These are phyloP conservation scores for Drosophila mayri DNA, from an alignment of 1,140 invertebrate species.

Conservation along the genomic window DNA sequence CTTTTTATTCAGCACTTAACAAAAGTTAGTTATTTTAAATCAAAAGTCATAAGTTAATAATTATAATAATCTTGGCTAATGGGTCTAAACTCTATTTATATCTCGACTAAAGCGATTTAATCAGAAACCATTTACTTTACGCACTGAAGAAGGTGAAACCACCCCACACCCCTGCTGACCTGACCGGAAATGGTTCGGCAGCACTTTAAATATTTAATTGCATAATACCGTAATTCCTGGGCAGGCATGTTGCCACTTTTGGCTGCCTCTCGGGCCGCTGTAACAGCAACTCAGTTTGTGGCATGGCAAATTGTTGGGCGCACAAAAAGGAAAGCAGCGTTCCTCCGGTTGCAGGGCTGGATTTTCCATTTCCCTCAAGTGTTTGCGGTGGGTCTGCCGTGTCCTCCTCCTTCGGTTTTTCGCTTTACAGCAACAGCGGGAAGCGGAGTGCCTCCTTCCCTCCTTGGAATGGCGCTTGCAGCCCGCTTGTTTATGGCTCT, in stretches of 20 bases:
- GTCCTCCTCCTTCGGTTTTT: neutral
- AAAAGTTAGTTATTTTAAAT: neutral
- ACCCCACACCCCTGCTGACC: neutral
- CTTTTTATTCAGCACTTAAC: too few relatives aligned
- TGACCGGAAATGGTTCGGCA: slow-evolving; percentile 33
- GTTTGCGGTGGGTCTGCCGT: slow-evolving; percentile 43
- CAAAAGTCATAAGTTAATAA: neutral
- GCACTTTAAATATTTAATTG: slow-evolving; percentile 80
- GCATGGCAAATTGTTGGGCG: slow-evolving; percentile 60
- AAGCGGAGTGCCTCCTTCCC: neutral
- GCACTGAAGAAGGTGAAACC: too few relatives aligned
- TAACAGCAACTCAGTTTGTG: slow-evolving; percentile 2
- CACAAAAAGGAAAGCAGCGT: slow-evolving; percentile 19
- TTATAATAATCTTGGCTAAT: neutral
- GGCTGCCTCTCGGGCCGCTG: slow-evolving; percentile 41
- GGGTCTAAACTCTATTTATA: neutral
- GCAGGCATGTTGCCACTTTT: slow-evolving; percentile 49
- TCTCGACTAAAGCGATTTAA: neutral
- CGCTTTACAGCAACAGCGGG: neutral
- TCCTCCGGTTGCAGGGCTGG: slow-evolving; percentile 14
- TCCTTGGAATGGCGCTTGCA: slow-evolving; percentile 60
- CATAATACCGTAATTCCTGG: slow-evolving; percentile 65
- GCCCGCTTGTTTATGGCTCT: slow-evolving; percentile 34
- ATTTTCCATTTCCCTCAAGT: slow-evolving; percentile 72
- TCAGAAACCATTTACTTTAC: neutral